Evolutionary conservation across 2,888 invertebrate genomes (phyloP).

Genomic region (Drosophila cyrtoloma): DNA sequence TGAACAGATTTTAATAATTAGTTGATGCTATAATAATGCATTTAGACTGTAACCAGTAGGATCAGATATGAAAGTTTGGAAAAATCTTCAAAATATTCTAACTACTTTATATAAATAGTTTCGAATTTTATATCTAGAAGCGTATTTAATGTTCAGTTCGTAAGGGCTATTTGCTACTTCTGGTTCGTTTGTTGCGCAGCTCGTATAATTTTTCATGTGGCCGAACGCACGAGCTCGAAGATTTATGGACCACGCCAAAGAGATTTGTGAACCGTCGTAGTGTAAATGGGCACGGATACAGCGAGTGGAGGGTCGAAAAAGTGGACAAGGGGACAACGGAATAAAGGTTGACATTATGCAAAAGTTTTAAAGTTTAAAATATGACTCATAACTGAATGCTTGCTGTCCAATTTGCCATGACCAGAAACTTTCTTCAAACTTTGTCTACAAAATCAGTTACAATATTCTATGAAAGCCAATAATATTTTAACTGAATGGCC

Average conservation of each 20-base stretch:
- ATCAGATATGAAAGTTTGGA: neutral
- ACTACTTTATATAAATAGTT: neutral
- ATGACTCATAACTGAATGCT: slow-evolving; percentile 25
- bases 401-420: slow-evolving; percentile 49
- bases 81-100: neutral
- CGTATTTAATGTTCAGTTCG: slow-evolving; percentile 8
- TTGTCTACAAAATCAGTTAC: slow-evolving; percentile 29
- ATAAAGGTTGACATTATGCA: slow-evolving; percentile 42
- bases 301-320: neutral
- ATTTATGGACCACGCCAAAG: slow-evolving; percentile 63
- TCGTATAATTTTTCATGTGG: slow-evolving; percentile 72
- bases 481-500: slow-evolving; percentile 15
- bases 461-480: slow-evolving; percentile 24
- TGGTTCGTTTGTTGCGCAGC: slow-evolving; percentile 46
- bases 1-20: neutral
- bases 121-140: neutral
- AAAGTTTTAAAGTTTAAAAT: slow-evolving; percentile 54
- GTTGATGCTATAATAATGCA: too few species aligned
- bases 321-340: neutral
- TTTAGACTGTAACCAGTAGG: too few species aligned
- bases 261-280: slow-evolving; percentile 59
- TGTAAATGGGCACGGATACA: slow-evolving; percentile 31
- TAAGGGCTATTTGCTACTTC: neutral
- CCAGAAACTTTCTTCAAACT: slow-evolving; percentile 45
- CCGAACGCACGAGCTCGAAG: slow-evolving; percentile 47